phyloP scores from a whole-genome alignment of 2,113 vertebrate species.

The Platycercus adscitus region DNA sequence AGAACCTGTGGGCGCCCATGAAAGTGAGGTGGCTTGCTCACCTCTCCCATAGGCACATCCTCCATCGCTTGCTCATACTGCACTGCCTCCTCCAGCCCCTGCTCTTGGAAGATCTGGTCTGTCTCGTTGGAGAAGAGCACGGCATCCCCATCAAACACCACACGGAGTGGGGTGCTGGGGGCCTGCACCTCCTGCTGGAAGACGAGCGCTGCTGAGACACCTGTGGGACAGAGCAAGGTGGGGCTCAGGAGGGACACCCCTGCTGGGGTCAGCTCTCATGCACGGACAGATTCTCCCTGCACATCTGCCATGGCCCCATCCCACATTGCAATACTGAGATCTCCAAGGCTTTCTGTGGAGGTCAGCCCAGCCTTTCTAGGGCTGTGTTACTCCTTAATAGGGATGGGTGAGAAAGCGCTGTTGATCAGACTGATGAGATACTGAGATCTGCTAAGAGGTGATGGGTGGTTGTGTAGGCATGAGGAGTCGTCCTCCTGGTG shows the following conservation, averaged over 20 bases:
- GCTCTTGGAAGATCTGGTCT: slow-evolving; percentile 47
- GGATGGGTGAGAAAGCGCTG: neutral
- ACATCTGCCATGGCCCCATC: fast-evolving
- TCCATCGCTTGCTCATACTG: slow-evolving; percentile 43
- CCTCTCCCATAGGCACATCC: slow-evolving; percentile 64
- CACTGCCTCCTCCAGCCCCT: slow-evolving; percentile 61
- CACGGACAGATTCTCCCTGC: fast-evolving
- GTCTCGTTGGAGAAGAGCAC: slow-evolving; percentile 69
- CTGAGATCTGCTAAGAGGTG: neutral
- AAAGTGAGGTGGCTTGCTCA: neutral
- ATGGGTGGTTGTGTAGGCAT: neutral
- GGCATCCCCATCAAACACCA: slow-evolving; percentile 70
- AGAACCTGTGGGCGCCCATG: neutral
- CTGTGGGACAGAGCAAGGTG: slow-evolving; percentile 22
- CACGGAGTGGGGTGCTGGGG: slow-evolving; percentile 20
- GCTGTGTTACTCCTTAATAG: neutral
- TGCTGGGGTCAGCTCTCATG: neutral
- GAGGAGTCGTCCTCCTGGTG: neutral
- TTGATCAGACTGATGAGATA: neutral
- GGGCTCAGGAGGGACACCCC: neutral
- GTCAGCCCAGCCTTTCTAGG: neutral
- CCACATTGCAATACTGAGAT: neutral
- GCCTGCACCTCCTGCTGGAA: slow-evolving; percentile 62
- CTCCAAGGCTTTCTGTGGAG: neutral
- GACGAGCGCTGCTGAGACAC: slow-evolving; percentile 70